Base-by-base conservation (phyloP, 2,888 invertebrate species). In the Thelaira solivaga region DNA sequence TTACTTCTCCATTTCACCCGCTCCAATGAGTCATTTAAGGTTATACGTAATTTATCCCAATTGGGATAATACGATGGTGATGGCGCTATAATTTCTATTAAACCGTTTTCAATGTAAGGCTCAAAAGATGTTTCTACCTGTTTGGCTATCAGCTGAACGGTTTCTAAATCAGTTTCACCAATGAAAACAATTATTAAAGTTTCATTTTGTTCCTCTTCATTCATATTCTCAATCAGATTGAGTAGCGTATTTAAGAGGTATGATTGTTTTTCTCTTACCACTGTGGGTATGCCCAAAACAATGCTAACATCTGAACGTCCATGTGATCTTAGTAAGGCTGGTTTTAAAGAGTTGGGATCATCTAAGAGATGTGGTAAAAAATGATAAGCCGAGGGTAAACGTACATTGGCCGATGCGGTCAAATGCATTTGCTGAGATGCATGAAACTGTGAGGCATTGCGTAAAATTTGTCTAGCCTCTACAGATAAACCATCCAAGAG, bases 1-100 rank as follows among this genome's bases (percentile, higher is more conserved):
- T 98, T 98, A 3, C 97, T 96, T 62, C 98, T 91, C 98, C 98
- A 98, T 64, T 93, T 92, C 0, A 95, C 94, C 0, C 97, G 91
- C 85, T 96, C 96, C 78, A 92, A 90, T 0, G 96, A 92, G 89
- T 98, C 98, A 0, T 97, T 97, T 4, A 98, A 90, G 0, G 96
- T 96, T 29, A 93, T 91, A 4, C 93, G 92, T 16, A 98, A 88
- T 53, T 92, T 91, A 57, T 94, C 92, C 76, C 97, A 92, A 86
- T 97, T 93, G 0, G 98, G 98, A 87, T 98, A 98, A 87, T 95
- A 98, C 0, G 94, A 91, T 0, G 93, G 88, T 0, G 95, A 92
- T 0, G 98, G 98, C 1, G 97, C 92, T 59, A 98, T 91, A 8
- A 98, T 93, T 88, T 98, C 98, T 51, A 98, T 92, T 8, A 97